Conservation (phyloP, 2,888 invertebrate species). For the Yponomeuta malinellus region DNA sequence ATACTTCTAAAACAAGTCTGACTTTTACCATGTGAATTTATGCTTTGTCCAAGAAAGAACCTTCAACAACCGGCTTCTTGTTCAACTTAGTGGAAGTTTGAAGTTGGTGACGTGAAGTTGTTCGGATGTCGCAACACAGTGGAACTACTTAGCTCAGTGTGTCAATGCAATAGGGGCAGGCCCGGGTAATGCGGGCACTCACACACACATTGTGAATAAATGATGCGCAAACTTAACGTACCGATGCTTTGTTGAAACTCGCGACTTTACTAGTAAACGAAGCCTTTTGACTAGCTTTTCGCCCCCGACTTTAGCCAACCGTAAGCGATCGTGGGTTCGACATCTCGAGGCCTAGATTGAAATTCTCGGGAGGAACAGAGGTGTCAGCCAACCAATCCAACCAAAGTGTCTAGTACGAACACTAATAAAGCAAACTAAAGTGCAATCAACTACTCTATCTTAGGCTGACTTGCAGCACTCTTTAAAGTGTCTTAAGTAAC, state of each 20-base stretch:
- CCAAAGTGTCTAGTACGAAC: too few relatives aligned
- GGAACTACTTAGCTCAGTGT: background rate
- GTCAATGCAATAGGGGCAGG: background rate
- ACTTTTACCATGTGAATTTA: too few relatives aligned
- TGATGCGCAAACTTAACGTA: background rate
- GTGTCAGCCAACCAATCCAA: too few relatives aligned
- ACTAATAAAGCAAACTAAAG: too few relatives aligned
- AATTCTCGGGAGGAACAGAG: too few relatives aligned
- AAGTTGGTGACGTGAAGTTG: background rate
- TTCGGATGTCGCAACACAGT: background rate
- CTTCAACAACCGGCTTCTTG: background rate
- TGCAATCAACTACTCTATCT: too few relatives aligned
- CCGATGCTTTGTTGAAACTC: background rate
- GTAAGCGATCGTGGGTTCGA: too few relatives aligned
- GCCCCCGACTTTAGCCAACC: background rate
- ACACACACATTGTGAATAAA: background rate
- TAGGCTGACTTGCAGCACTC: too few relatives aligned
- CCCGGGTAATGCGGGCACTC: background rate
- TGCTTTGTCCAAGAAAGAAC: background rate
- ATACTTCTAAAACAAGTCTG: too few relatives aligned
- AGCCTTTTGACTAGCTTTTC: background rate
- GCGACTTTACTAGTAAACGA: background rate
- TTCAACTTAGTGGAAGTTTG: background rate
- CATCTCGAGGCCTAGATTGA: too few relatives aligned
- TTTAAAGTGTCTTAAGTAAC: too few relatives aligned